Percentiles rank a stretch among this genome's conserved stretches.
Conservation (phyloP, 2,113 vertebrate genomes). For the Antidorcas marsupialis region DNA sequence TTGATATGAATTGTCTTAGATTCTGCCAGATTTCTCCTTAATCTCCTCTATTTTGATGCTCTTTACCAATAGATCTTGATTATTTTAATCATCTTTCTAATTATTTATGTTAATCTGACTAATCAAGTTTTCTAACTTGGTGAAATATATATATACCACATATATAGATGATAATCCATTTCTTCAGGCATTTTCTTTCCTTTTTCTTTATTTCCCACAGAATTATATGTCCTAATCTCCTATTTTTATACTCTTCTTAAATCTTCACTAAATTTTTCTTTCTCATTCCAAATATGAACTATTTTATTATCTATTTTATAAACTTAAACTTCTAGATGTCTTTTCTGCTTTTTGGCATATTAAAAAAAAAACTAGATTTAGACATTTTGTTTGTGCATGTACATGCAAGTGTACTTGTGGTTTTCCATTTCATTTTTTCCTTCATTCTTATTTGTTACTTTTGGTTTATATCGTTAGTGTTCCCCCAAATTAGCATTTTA, state of each 20-base stretch:
- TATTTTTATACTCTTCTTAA: neutral
- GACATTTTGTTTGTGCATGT: neutral
- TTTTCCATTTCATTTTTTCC: neutral
- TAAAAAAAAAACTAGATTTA: neutral
- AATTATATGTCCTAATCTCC: neutral
- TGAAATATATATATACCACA: neutral
- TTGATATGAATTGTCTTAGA: neutral
- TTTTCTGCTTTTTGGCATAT: neutral
- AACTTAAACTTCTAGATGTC: neutral
- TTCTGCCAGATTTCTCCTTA: neutral
- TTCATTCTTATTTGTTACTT: neutral
- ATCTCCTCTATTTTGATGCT: neutral
- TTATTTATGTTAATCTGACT: neutral
- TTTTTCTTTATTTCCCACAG: neutral
- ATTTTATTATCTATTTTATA: neutral
- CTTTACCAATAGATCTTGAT: neutral
- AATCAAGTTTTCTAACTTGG: neutral
- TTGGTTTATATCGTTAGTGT: neutral
- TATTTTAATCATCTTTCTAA: neutral
- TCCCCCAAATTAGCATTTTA: neutral
- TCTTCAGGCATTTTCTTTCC: neutral
- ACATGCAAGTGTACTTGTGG: neutral
- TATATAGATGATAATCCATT: neutral
- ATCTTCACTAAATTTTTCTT: neutral
- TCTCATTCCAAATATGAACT: neutral